Conservation (phyloP, 2,113 vertebrate species). For the Rhinichthys klamathensis region DNA sequence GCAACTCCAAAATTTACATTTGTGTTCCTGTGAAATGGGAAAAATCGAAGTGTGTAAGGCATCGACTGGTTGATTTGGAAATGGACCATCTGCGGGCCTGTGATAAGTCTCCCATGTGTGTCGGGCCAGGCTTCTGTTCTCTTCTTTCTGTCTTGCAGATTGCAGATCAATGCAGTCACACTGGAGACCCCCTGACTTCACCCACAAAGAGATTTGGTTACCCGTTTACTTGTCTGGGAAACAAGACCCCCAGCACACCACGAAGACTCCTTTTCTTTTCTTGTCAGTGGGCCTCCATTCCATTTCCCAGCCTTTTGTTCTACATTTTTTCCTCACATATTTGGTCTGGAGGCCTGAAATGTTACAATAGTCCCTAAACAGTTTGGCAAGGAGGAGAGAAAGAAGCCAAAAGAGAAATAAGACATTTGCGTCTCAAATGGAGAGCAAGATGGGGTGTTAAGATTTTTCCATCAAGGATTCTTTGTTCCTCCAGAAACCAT, state of each 20-base stretch:
- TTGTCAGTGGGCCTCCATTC: conserved; percentile 59
- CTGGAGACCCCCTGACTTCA: conserved; percentile 73
- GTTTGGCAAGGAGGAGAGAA: conserved; percentile 45
- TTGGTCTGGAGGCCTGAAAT: conserved; percentile 37
- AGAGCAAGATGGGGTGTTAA: conserved; percentile 34
- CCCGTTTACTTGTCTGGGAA: conserved; percentile 66
- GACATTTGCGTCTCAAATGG: conserved; percentile 49
- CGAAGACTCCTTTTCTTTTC: conserved; percentile 59
- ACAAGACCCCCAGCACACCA: conserved; percentile 65
- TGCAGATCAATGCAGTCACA: conserved; percentile 74
- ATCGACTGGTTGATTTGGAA: conserved; percentile 28
- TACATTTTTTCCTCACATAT: conserved; percentile 39
- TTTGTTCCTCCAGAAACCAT: conserved; percentile 44
- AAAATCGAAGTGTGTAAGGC: conserved; percentile 2
- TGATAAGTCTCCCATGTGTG: conserved; percentile 49
- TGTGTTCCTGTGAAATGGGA: conserved; percentile 7
- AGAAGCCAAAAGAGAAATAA: conserved; percentile 57
- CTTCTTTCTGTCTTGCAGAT: conserved; percentile 59
- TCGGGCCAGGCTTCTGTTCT: conserved; percentile 65
- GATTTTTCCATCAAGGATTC: conserved; percentile 43
- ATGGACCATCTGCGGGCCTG: conserved; percentile 27
- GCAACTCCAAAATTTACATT: conserved; percentile 5
- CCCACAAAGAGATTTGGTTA: conserved; percentile 74
- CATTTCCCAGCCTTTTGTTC: conserved; percentile 54
- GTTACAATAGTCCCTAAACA: conserved; percentile 62